Conservation (phyloP, 2,888 invertebrate genomes). For the Thereva unica region DNA sequence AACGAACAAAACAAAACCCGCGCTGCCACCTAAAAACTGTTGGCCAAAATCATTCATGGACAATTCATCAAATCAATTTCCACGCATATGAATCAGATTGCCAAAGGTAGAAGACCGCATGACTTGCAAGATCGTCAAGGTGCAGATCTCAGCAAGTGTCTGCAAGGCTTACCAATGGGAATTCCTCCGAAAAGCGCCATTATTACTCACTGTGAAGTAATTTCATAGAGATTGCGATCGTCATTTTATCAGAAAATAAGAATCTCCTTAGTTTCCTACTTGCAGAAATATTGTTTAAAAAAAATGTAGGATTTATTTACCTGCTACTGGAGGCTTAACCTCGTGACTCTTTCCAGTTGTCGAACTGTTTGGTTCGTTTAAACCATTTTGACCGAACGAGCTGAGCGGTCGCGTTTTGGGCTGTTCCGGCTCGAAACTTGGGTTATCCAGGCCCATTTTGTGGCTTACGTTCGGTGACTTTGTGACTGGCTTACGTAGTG, state of each 20-base stretch:
- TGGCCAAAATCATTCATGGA: too few species aligned
- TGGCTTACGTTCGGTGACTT: conserved; percentile 42
- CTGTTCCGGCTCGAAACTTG: conserved; percentile 42
- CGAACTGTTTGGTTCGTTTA: conserved; percentile 38
- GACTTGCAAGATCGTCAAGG: too few species aligned
- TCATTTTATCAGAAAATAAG: conserved; percentile 8
- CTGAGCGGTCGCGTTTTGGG: conserved; percentile 42
- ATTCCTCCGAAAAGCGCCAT: too few species aligned
- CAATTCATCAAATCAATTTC: too few species aligned
- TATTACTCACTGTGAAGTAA: too few species aligned
- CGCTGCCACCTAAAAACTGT: too few species aligned
- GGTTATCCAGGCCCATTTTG: conserved; percentile 43
- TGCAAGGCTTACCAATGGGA: too few species aligned
- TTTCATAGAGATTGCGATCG: not conserved
- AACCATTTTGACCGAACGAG: conserved; percentile 44
- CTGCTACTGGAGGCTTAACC: conserved; percentile 37
- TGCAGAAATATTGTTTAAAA: not conserved
- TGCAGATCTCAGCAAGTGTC: too few species aligned
- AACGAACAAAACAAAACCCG: too few species aligned
- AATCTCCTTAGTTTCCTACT: not conserved
- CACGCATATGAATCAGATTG: too few species aligned
- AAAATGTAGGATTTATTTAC: conserved; percentile 21
- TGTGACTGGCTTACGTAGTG: conserved; percentile 36
- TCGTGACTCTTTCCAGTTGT: conserved; percentile 41
- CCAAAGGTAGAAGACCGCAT: too few species aligned